These are phyloP conservation scores for Microplitis deprimator DNA, from an alignment of 2,888 invertebrate species.

Conservation along the genomic window DNA sequence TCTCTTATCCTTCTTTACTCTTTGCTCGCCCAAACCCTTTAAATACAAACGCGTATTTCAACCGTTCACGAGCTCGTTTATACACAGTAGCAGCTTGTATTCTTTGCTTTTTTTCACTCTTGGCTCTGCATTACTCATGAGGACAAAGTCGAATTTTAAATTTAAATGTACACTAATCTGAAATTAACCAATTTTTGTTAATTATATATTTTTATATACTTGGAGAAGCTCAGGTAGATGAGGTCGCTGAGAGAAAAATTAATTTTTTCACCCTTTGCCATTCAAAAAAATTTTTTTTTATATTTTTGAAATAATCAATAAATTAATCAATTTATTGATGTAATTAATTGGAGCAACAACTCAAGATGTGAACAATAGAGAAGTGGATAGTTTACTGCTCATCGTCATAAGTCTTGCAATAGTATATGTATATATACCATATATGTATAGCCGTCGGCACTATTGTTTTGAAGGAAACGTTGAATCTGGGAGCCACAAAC, in stretches of 20 bases:
- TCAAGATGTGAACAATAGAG: constrained; percentile 41
- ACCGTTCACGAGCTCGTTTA: background rate
- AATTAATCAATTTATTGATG: background rate
- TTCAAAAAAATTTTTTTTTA: too few relatives aligned
- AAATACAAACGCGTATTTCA: background rate
- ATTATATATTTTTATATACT: too few relatives aligned
- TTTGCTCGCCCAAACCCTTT: background rate
- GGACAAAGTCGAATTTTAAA: too few relatives aligned
- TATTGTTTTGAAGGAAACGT: constrained; percentile 65
- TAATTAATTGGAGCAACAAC: background rate
- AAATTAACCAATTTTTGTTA: too few relatives aligned
- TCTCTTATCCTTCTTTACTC: background rate
- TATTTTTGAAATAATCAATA: too few relatives aligned
- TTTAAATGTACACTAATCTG: too few relatives aligned
- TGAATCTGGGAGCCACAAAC: constrained; percentile 37
- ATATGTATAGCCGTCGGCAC: constrained; percentile 38
- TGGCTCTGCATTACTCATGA: too few relatives aligned
- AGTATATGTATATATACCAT: constrained; percentile 44
- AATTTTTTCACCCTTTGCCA: too few relatives aligned
- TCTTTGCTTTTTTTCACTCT: background rate
- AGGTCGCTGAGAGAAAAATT: too few relatives aligned
- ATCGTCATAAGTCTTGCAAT: constrained; percentile 20
- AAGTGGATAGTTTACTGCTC: constrained; percentile 42
- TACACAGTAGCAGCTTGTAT: background rate
- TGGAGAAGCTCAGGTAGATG: too few relatives aligned